These are phyloP conservation scores for Creontiades dilutus DNA, from an alignment of 2,888 invertebrate species.

Conservation along the genomic window DNA sequence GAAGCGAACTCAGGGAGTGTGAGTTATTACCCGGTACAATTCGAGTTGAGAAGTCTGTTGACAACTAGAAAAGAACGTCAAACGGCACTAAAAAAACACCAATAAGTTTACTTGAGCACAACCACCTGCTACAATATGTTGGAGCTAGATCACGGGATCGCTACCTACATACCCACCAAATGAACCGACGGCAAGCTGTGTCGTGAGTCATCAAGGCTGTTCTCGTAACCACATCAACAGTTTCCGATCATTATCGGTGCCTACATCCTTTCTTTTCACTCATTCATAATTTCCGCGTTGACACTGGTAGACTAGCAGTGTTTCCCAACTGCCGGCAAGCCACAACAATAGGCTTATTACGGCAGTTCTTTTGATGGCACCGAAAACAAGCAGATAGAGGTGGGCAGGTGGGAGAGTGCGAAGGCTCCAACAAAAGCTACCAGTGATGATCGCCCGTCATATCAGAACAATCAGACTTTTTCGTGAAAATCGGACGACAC, in stretches of 20 bases:
- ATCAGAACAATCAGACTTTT: no score
- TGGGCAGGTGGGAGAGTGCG: neutral
- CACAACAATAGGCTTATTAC: neutral
- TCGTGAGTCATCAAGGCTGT: neutral
- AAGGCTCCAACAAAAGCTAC: neutral
- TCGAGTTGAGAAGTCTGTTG: no score
- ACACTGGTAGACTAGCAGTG: neutral
- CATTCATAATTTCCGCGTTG: neutral
- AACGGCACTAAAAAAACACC: no score
- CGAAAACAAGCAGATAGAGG: neutral
- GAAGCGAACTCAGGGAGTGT: no score
- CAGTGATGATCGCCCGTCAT: no score
- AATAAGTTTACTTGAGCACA: no score
- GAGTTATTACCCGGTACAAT: no score
- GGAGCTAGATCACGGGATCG: no score
- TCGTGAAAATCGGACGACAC: neutral
- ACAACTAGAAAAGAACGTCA: no score
- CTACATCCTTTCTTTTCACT: neutral
- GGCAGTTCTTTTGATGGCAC: conserved; percentile 16
- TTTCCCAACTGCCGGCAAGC: neutral
- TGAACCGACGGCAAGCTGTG: no score
- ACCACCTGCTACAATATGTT: no score
- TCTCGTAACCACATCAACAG: neutral
- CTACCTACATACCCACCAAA: no score
- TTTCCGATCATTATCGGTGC: conserved; percentile 14